Evolutionary conservation across 2,888 invertebrate genomes (phyloP).

Genomic region (Entomobrya multifasciata): DNA sequence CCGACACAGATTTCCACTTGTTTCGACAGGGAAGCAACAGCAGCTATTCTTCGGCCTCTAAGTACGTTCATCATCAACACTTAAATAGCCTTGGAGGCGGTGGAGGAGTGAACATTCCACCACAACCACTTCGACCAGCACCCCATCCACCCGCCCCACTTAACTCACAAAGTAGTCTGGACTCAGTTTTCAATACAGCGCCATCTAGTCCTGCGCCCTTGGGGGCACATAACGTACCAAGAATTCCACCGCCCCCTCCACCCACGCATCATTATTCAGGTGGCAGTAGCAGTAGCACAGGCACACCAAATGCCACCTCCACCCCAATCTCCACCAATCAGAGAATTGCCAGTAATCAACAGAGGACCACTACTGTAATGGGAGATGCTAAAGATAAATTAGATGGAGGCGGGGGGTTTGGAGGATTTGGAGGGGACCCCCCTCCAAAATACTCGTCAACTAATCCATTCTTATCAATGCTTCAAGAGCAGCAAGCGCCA

Average conservation of each 20-base stretch:
- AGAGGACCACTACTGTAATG: constrained; percentile 1
- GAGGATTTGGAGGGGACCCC: background rate
- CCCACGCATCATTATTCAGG: too few species aligned
- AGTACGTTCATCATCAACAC: constrained; percentile 62
- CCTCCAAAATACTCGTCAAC: constrained; percentile 67
- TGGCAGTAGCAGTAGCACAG: too few species aligned
- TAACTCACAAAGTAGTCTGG: constrained; percentile 63
- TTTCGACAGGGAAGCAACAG: constrained; percentile 74
- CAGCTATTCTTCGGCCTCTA: constrained; percentile 18
- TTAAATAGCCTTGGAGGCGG: too few species aligned
- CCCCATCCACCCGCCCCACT: constrained; percentile 77
- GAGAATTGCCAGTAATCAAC: background rate
- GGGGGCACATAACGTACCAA: constrained; percentile 72
- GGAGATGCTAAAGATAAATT: constrained; percentile 51
- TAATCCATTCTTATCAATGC: constrained; percentile 78
- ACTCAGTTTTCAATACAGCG: constrained; percentile 75
- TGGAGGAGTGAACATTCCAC: constrained; percentile 75
- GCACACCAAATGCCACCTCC: too few species aligned
- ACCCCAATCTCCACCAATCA: constrained; percentile 52
- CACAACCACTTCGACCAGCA: constrained; percentile 80
- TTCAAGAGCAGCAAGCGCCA: constrained; percentile 72
- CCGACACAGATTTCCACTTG: constrained; percentile 83
- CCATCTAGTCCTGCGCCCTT: constrained; percentile 70
- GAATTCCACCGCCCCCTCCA: constrained; percentile 86
- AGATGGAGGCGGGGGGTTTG: constrained; percentile 9